Evolutionary conservation across 2,888 invertebrate species (phyloP).

Genomic region (Glyphotaelius pellucidus): DNA sequence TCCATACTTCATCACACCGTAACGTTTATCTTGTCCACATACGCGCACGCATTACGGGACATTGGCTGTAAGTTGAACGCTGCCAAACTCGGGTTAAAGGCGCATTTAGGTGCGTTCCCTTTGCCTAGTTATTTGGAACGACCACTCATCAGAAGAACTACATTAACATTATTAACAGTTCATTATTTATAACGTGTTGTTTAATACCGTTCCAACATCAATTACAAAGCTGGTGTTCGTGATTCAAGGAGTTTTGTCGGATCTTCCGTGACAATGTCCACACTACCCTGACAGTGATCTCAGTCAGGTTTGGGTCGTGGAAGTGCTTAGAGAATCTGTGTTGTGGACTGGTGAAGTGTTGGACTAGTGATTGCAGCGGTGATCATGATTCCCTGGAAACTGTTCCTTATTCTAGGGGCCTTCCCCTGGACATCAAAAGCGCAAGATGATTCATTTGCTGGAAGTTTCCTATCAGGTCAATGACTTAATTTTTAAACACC

Average conservation of each 20-base stretch:
- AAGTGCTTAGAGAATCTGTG: not conserved
- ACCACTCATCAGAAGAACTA: not conserved
- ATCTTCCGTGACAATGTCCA: constrained; percentile 6
- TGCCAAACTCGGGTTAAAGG: constrained; percentile 13
- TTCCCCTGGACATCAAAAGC: constrained; percentile 69
- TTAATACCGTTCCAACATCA: not conserved
- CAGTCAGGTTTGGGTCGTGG: constrained; percentile 8
- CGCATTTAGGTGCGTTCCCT: constrained; percentile 2
- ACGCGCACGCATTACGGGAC: constrained; percentile 38
- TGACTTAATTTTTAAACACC: constrained; percentile 63
- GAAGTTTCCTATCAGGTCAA: constrained; percentile 88
- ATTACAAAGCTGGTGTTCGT: not conserved
- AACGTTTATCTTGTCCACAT: constrained; percentile 13
- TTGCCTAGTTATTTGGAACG: constrained; percentile 10
- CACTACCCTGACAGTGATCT: constrained; percentile 13
- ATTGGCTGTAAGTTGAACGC: constrained; percentile 33
- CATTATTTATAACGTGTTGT: not conserved
- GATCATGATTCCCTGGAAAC: constrained; percentile 62
- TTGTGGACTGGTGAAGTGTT: constrained; percentile 20
- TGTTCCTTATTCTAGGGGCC: constrained; percentile 69
- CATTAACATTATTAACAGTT: not conserved
- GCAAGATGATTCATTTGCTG: constrained; percentile 88
- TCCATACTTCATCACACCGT: constrained; percentile 11
- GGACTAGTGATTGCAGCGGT: constrained; percentile 26
- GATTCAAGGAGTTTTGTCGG: not conserved